Evolutionary conservation across 2,113 vertebrate genomes (phyloP).

Genomic region (Copsychus sechellarum): DNA sequence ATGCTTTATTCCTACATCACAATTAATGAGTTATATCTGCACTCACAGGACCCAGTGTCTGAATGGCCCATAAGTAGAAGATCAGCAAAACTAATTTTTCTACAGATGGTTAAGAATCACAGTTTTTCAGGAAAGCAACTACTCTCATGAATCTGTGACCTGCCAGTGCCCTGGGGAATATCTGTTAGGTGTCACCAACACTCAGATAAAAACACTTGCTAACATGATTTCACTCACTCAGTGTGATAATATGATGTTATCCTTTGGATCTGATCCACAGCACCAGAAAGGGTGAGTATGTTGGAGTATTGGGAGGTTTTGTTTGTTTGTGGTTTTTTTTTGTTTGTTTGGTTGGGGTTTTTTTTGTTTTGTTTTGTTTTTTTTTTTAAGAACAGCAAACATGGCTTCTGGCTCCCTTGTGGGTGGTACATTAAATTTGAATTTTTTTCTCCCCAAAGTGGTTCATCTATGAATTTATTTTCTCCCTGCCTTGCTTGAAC

Average conservation of each 20-base stretch:
- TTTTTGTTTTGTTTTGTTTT: too few relatives aligned
- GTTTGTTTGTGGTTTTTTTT: neutral
- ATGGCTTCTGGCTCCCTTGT: slow-evolving; percentile 15
- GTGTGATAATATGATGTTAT: neutral
- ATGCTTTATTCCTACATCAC: neutral
- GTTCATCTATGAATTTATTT: slow-evolving; percentile 4
- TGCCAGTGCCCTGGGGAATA: neutral
- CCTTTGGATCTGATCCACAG: neutral
- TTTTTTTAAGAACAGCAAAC: neutral
- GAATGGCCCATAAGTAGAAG: neutral
- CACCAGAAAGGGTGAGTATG: neutral
- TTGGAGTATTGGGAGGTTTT: neutral
- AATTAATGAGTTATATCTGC: neutral
- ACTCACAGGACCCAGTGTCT: neutral
- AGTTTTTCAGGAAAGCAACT: neutral
- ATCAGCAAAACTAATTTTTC: neutral
- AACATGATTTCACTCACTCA: neutral
- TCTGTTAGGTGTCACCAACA: slow-evolving; percentile 16
- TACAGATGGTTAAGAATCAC: neutral
- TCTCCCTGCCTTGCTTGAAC: neutral
- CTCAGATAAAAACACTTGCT: neutral
- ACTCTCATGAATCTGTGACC: neutral
- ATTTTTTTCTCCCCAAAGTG: neutral
- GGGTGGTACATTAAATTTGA: slow-evolving; percentile 3
- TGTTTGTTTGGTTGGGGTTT: too few relatives aligned